These are phyloP conservation scores for Dolichotis patagonum DNA, from an alignment of 2,113 vertebrate genomes.

Conservation along the genomic window DNA sequence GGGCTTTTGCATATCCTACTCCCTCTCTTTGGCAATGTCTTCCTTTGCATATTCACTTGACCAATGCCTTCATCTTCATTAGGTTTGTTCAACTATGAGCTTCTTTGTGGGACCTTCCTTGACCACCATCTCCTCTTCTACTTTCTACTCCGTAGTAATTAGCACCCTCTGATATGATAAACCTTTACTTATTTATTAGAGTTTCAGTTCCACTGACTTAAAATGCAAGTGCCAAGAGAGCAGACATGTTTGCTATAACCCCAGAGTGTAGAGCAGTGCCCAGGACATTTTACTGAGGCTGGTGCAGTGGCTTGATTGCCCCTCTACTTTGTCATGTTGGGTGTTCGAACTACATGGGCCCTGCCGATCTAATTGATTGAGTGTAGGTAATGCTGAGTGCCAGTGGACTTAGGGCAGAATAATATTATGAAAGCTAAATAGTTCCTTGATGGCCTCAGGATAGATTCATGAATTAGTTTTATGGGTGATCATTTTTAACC, in stretches of 20 bases:
- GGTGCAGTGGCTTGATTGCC: background rate
- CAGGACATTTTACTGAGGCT: background rate
- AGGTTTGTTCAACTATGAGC: background rate
- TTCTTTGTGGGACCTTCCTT: background rate
- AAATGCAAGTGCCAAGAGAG: background rate
- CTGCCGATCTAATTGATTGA: background rate
- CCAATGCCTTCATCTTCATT: background rate
- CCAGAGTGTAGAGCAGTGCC: background rate
- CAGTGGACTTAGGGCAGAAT: background rate
- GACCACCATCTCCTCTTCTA: fast-evolving
- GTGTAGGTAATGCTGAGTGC: background rate
- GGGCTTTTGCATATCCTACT: background rate
- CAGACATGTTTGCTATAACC: background rate
- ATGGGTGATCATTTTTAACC: background rate
- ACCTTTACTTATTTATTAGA: background rate
- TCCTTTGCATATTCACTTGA: background rate
- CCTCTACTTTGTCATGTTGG: background rate
- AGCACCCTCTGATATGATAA: background rate
- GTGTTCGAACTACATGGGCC: background rate
- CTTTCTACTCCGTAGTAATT: background rate
- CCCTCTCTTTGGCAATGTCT: background rate
- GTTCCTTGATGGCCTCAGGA: background rate
- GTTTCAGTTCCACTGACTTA: background rate
- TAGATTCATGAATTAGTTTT: background rate
- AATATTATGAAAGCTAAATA: background rate